These are phyloP conservation scores for Sebastolobus altivelis DNA, from an alignment of 2,797 vertebrate species.

Conservation along the genomic window DNA sequence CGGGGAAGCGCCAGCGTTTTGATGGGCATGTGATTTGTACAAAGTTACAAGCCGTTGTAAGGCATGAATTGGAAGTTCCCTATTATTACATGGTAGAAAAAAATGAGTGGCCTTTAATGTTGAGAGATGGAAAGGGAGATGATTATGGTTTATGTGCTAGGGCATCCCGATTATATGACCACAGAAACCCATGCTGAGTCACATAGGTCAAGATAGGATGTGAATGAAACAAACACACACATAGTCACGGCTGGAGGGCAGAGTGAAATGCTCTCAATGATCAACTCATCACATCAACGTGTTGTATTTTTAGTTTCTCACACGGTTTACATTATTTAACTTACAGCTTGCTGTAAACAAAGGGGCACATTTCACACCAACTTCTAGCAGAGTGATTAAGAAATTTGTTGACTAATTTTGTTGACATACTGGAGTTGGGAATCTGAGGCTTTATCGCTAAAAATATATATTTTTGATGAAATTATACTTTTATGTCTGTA, in stretches of 20 bases:
- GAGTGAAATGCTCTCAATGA: conserved; percentile 24
- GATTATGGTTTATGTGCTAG: conserved; percentile 81
- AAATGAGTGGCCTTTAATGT: conserved; percentile 81
- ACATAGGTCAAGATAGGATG: conserved; percentile 73
- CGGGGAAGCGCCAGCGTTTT: conserved; percentile 50
- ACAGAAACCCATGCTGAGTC: conserved; percentile 80
- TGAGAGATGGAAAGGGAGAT: conserved; percentile 79
- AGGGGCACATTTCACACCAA: not conserved
- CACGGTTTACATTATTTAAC: not conserved
- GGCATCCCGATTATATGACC: conserved; percentile 81
- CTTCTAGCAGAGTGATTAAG: not conserved
- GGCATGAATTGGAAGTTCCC: conserved; percentile 74
- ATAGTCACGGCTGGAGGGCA: conserved; percentile 2
- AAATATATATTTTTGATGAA: not conserved
- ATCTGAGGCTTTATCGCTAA: not conserved
- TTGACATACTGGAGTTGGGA: not conserved
- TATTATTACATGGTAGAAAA: conserved; percentile 81
- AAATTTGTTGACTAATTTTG: not conserved
- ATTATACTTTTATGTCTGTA: not conserved
- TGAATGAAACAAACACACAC: conserved; percentile 56
- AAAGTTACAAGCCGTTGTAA: conserved; percentile 77
- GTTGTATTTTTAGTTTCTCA: conserved; percentile 8
- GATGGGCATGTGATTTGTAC: conserved; percentile 74
- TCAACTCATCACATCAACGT: conserved; percentile 28
- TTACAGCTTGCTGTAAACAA: not conserved